These are phyloP conservation scores for Leptopilina myrica DNA, from an alignment of 2,888 invertebrate genomes.

Conservation along the genomic window DNA sequence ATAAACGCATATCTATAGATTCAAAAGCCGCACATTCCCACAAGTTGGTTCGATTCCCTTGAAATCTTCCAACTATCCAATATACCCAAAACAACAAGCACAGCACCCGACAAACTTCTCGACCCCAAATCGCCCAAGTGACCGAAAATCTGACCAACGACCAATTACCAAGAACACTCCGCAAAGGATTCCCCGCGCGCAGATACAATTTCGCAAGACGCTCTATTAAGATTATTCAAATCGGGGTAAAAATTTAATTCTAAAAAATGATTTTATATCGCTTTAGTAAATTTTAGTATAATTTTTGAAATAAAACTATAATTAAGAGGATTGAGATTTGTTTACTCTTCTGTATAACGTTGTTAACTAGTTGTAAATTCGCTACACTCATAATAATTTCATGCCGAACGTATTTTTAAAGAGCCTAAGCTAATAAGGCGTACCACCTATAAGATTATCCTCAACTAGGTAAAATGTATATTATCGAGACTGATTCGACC, in stretches of 20 bases:
- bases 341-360: too few species aligned
- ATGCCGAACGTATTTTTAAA: slow-evolving; percentile 4
- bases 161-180: slow-evolving; percentile 63
- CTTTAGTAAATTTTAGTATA: slow-evolving; percentile 5
- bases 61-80: slow-evolving; percentile 66
- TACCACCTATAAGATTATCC: slow-evolving; percentile 3
- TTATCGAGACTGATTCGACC: slow-evolving; percentile 36
- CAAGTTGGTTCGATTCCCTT: slow-evolving; percentile 60
- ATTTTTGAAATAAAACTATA: too few species aligned
- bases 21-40: slow-evolving; percentile 55
- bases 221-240: not conserved
- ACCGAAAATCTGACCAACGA: slow-evolving; percentile 71
- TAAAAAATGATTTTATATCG: slow-evolving; percentile 13
- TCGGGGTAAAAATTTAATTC: not conserved
- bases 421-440: slow-evolving; percentile 20
- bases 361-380: slow-evolving; percentile 3
- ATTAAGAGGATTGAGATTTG: too few species aligned
- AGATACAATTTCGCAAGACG: slow-evolving; percentile 6
- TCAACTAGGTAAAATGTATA: not conserved
- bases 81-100: slow-evolving; percentile 67
- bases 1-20: slow-evolving; percentile 43
- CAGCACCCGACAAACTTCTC: slow-evolving; percentile 65
- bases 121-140: slow-evolving; percentile 68
- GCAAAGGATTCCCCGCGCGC: not conserved
- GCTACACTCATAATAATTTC: slow-evolving; percentile 15